Evolutionary conservation across 2,797 vertebrate species (phyloP), one percentile per base, ranked within the genome.

Genomic region (Rachycentron canadum): DNA sequence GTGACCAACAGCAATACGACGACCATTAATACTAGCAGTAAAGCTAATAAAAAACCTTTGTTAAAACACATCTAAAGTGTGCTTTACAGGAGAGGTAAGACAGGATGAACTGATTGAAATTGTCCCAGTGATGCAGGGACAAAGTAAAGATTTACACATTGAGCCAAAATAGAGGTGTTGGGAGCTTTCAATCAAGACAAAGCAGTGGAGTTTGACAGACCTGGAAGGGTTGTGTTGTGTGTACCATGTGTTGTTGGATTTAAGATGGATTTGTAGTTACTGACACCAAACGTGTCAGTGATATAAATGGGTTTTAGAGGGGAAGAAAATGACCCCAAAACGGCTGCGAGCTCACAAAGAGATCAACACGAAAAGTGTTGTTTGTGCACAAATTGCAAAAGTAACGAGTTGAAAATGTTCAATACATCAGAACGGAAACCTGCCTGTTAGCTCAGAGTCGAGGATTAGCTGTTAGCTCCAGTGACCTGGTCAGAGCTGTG

Each of bases 21-120:
- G 0, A 4, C 4, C 0, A 5, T 11, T 50, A n/a, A 6, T n/a
- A 43, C 23, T n/a, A 34, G 25, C 0, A 16, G 10, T 60, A 16
- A 36, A 25, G 26, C 34, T 25, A 52, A 38, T 43, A 55, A 61
- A 61, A 49, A n/a, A 40, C 26, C 68, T 70, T 50, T 11, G 6
- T 32, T 16, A 17, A 58, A 23, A 60, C 21, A 11, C 38, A 16
- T 28, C 34, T 58, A 50, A 52, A 60, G 25, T 16, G 23, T 32
- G 55, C n/a, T 58, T 58, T 8, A 69, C n/a, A 60, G 43, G 32
- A 40, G 9, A 9, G 17, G 14, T 30, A 36, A 13, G 32, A 23
- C 21, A 25, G 13, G 23, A 52, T 0, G n/a, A 9, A 13, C 19
- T 36, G 56, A 36, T n/a, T 58, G 19, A 8, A 21, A 1, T 21